Base-by-base conservation (phyloP, 2,797 vertebrate genomes). In the Silurus lanzhouensis region DNA sequence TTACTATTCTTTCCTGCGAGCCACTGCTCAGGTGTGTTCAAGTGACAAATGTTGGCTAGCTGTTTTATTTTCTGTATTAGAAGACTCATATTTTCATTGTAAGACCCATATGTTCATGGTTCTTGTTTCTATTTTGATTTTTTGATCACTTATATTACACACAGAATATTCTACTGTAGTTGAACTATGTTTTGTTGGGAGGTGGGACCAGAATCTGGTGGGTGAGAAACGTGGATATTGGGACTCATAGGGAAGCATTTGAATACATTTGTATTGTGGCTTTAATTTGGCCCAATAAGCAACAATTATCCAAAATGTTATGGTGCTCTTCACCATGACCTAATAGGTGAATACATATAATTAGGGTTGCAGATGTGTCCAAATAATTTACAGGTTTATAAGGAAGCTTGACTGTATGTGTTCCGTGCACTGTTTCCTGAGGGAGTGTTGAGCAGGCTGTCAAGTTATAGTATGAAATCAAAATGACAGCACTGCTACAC, bases 401-500 rank as follows among this genome's bases (percentile, higher is more conserved):
- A 57, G 81, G 81, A 74, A 79, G 83, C 82, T 86, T 81, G 70
- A 66, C 48, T 74, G 82, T 88, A 82, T 80, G 61, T 79, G 64
- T 67, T 83, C 77, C 70, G 78, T 79, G 85, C 52, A 20, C 25
- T 22, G 52, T 46, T 81, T 75, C 83, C 79, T 70, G 57, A 48
- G 83, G 86, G 83, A 82, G 75, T 63, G 48, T 79, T 81, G 68
- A 85, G 81, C 70, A 85, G 66, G 52, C 83, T 72, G 61, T 81
- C 48, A 82, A 74, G 70, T 83, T 46, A 76, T 38, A 79, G 85
- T 75, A 79, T 88, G 85, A 89, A 88, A 89, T 84, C 82, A 74
- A 75, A 85, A 83, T 84, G 90, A 89, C 85, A 87, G 68, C 87
- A n/a, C 63, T 78, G 85, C 76, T 60, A 63, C 83, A 82, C 83